phyloP scores from a whole-genome alignment of 2,888 invertebrate species.

The Nomada ruficornis region DNA sequence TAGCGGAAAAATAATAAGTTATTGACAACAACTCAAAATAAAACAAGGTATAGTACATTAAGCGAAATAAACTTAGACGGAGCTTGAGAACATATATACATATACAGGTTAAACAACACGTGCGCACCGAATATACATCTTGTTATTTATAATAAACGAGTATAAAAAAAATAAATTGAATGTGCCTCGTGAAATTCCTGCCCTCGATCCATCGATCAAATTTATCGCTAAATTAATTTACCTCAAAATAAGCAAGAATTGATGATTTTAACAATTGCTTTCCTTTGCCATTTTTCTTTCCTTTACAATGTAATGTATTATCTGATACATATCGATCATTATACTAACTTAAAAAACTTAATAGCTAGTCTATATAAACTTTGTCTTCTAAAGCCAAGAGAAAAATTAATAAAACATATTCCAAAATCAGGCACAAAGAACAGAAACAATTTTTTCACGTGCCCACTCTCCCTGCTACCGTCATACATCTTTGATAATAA shows the following conservation, averaged over 20 bases:
- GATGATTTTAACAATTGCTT: too few relatives aligned
- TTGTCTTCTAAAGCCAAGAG: not conserved
- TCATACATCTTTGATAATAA: slow-evolving; percentile 24
- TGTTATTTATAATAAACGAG: slow-evolving; percentile 83
- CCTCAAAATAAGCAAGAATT: too few relatives aligned
- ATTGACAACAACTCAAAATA: slow-evolving; percentile 69
- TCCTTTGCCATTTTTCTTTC: too few relatives aligned
- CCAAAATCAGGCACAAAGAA: not conserved
- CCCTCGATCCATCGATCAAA: not conserved
- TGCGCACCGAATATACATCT: slow-evolving; percentile 82
- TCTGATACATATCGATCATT: too few relatives aligned
- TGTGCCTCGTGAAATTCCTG: slow-evolving; percentile 11
- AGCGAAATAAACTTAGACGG: slow-evolving; percentile 75
- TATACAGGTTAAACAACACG: slow-evolving; percentile 76
- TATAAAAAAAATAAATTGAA: slow-evolving; percentile 63
- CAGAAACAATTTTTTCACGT: not conserved
- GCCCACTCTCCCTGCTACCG: not conserved
- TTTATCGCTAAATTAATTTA: too few relatives aligned
- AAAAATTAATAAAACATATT: not conserved
- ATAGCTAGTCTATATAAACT: too few relatives aligned
- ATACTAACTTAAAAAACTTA: not conserved
- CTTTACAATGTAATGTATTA: too few relatives aligned
- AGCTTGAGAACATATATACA: slow-evolving; percentile 77
- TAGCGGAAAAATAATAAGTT: slow-evolving; percentile 62
- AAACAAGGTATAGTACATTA: slow-evolving; percentile 73